Base-by-base conservation (phyloP, 2,113 vertebrate genomes). In the Podarcis cretensis region DNA sequence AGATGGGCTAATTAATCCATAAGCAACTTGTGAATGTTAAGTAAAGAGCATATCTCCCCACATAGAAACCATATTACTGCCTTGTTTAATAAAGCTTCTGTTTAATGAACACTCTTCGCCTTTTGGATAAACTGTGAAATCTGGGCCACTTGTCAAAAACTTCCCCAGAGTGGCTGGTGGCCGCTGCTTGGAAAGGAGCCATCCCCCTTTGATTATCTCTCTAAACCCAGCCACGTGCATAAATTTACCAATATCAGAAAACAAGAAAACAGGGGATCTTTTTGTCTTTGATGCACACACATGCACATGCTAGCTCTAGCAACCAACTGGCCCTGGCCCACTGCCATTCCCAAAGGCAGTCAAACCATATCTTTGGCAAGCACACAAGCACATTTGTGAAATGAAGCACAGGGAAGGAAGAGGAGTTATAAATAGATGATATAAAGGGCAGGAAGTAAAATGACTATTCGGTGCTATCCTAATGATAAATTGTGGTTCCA, bases 1-100 rank as follows among this genome's bases (percentile, higher is more conserved):
- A 98, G 98, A 98, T 98, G 98, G 98, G 96, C 95, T 97, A 97
- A 98, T 98, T 98, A 98, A 98, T 98, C 96, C 94, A 95, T 93
- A 95, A 96, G 96, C 95, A 98, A 96, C 93, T 96, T 90, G 94
- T 94, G 97, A 97, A 98, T 97, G 96, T 96, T 97, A 98, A 97
- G 91, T 93, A 97, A 96, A 97, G 92, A 95, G 95, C 91, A 91
- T 90, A 96, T 95, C 81, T 96, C 96, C 96, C 95, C 92, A 90
- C 93, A 93, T 92, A 94, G 92, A 97, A 95, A 92, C 94, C 74
- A 86, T 91, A 93, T 88, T 95, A 95, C 27, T 57, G 85, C 81
- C 92, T 91, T 90, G 54, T 93, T 94, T 96, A 92, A 94, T 96
- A 94, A 93, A 88, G 87, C 81, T 95, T 95, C 93, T 95, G 85